Base-by-base conservation (phyloP, 2,113 vertebrate species). In the Bujurquina vittata region DNA sequence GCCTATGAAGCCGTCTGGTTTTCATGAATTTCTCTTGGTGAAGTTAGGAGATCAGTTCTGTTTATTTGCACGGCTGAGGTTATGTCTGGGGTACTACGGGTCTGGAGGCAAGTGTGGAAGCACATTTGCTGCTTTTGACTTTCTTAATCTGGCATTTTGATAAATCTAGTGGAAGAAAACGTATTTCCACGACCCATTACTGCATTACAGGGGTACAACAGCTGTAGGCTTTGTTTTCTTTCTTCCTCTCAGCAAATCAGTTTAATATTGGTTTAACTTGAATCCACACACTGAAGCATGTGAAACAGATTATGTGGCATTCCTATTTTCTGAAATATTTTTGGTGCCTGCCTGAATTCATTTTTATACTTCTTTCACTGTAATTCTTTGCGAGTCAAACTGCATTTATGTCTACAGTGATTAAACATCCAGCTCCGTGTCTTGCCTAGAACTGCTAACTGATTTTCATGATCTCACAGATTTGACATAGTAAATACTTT, bases 61-160 rank as follows among this genome's bases (percentile, higher is more conserved):
- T 52, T 52, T 2, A 46, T 46, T 46, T 46, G 29, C 43, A 7
- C 17, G 20, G 12, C 12, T 12, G 12, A 29, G 55, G 55, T 57
- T 57, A 5, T 56, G 10, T 56, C 10, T 56, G 55, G 4, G n/a
- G 54, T 56, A 22, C 54, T 56, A 56, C 20, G 9, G 54, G 54
- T 56, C 54, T 56, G 54, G 54, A 22, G 22, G 56, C 5, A 6
- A 57, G 22, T 14, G 6, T 6, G 20, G 26, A 72, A 72, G 46
- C 10, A 72, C 46, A 54, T 5, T 72, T 72, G 18, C 67, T 62
- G 43, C 61, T 46, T 65, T 65, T 72, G 29, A 78, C 57, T 73
- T 79, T 75, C 75, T 26, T 65, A 20, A 84, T 81, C 55, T 88
- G 43, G 40, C 75, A 81, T 84, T 26, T 74, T 84, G 17, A 65